Evolutionary conservation across 2,797 vertebrate species (phyloP), one percentile per base, ranked within the genome.

Genomic region (Muscicapa striata): DNA sequence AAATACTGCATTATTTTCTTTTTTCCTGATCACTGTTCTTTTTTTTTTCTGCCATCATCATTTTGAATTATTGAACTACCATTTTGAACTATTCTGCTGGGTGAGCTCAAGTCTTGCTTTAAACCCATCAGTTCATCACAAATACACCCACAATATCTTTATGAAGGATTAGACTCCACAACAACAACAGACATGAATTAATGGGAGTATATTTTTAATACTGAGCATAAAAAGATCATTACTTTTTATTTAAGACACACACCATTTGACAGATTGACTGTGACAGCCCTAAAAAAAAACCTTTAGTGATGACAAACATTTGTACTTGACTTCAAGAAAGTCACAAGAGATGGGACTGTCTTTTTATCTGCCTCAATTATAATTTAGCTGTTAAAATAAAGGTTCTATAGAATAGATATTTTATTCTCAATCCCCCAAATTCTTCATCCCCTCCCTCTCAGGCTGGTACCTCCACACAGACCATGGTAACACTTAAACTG

Each of bases 401-500:
- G 48, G 26, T 51, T 80, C 43, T 36, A 43, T 23, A 68, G 63
- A 77, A 48, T 0, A 66, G 38, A 19, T 22, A 14, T 3, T 88
- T 17, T 4, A 36, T 18, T 38, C 48, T 70, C 36, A 58, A 32
- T 5, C n/a, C 72, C 45, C 49, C 9, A 51, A 48, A 73, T 5
- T 14, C 17, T 41, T 36, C 70, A 69, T 54, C n/a, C 24, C 4
- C 5, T 54, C 24, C 27, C 36, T 79, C 9, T 4, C 51, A 22
- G 20, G 29, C 3, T 68, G 69, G 27, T 16, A 24, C 27, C 61
- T 59, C 36, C 23, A 17, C 0, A 0, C 30, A 76, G 57, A 43
- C 23, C 27, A 8, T 0, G 5, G 1, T 32, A 18, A 81, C 7
- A 14, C 15, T 2, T 41, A 11, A 43, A 23, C 15, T 59, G 38